Percentiles rank a stretch among this genome's conserved stretches.
Conservation (phyloP, 2,888 invertebrate genomes). For the Drosophila acutilabella region DNA sequence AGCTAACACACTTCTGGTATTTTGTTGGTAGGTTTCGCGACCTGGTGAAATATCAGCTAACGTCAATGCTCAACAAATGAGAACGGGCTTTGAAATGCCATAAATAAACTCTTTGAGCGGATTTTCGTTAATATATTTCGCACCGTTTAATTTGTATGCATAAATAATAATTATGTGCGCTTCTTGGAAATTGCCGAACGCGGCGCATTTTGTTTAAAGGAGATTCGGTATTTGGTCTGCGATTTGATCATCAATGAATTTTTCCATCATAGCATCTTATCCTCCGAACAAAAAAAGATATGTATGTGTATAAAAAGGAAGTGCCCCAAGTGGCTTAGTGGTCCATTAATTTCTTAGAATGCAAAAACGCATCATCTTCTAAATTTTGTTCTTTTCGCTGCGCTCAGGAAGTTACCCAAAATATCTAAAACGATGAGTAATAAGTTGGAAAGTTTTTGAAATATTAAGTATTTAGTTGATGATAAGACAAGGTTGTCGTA, state of each 20-base stretch:
- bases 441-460: not conserved
- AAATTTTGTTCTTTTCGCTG: not conserved
- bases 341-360: conserved; percentile 58
- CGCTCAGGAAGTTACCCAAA: not conserved
- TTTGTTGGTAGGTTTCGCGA: conserved; percentile 28
- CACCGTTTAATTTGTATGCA: conserved; percentile 75
- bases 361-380: conserved; percentile 36
- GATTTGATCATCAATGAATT: conserved; percentile 57
- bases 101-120: conserved; percentile 65
- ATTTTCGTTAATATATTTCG: conserved; percentile 62
- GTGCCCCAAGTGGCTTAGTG: conserved; percentile 39
- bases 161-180: conserved; percentile 71
- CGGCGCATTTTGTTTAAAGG: conserved; percentile 54
- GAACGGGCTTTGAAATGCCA: conserved; percentile 40
- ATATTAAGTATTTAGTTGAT: not conserved
- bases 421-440: conserved; percentile 6
- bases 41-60: conserved; percentile 57
- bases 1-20: not conserved
- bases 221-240: conserved; percentile 14
- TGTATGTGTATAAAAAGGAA: conserved; percentile 31
- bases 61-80: conserved; percentile 17
- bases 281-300: conserved; percentile 8
- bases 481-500: no score
- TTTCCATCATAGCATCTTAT: conserved; percentile 22
- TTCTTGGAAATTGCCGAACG: conserved; percentile 54